phyloP scores from a whole-genome alignment of 2,113 vertebrate species.

The Columba janthina region DNA sequence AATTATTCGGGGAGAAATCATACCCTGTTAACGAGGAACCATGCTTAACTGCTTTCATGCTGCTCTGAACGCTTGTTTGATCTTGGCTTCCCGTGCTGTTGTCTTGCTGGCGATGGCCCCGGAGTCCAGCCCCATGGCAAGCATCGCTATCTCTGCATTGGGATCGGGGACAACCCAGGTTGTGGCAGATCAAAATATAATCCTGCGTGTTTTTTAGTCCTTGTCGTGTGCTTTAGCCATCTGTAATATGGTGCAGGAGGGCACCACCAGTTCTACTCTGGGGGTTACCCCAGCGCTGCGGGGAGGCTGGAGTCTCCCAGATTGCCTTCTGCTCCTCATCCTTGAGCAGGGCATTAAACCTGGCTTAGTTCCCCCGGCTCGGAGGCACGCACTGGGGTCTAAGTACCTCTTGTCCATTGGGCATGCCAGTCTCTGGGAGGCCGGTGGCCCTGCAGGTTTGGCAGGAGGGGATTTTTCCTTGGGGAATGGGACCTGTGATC shows the following conservation, averaged over 20 bases:
- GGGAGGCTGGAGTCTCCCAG: not conserved
- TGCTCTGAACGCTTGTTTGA: not conserved
- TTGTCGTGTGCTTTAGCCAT: not conserved
- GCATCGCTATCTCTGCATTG: fast-evolving
- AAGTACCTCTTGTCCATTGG: not conserved
- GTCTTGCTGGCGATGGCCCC: fast-evolving
- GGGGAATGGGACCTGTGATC: not conserved
- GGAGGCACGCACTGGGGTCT: not conserved
- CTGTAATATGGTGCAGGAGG: fast-evolving
- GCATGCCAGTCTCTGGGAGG: not conserved
- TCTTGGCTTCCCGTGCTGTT: not conserved
- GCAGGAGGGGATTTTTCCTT: not conserved
- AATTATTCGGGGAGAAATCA: conserved; percentile 13
- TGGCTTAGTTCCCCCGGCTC: not conserved
- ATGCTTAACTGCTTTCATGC: not conserved
- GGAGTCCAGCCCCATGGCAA: fast-evolving
- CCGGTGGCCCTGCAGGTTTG: not conserved
- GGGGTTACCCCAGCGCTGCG: not conserved
- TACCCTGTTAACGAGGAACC: not conserved
- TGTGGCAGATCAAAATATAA: not conserved
- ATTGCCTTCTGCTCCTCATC: not conserved
- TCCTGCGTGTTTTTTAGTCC: not conserved
- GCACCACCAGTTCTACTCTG: not conserved
- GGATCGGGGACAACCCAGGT: not conserved
- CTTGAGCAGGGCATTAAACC: not conserved